Evolutionary conservation across 2,113 vertebrate genomes (phyloP), one percentile per base, ranked within the genome.

Genomic region (Pongo abelii): DNA sequence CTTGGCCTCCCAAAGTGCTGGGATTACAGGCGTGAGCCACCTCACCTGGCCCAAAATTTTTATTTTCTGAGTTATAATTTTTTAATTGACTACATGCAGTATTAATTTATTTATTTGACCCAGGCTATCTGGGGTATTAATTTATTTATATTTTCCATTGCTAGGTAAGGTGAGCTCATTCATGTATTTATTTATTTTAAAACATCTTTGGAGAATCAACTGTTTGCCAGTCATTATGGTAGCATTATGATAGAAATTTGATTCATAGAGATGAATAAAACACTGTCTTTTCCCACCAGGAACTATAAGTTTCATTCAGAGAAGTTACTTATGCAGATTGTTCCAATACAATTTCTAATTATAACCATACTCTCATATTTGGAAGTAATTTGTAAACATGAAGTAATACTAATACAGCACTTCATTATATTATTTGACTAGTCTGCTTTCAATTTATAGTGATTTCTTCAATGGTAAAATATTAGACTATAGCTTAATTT

Each of bases 371-470:
- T 90, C 6, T 84, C 20, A 40, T 48, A 14, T 23, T 35, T 59
- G 38, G 57, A 95, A 91, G 86, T 69, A 8, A 48, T 91, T 95
- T 87, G 25, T 48, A 61, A 95, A 40, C 2, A 86, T 84, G 57
- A 90, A 94, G n/a, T 90, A 79, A 50, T 92, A 50, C 4, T 27
- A 6, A 75, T 61, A 18, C 4, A 67, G 67, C n/a, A 77, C 81
- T 95, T 96, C 22, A 18, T 91, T n/a, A 50, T 83, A 23, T 55
- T 79, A 46, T 90, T 87, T 89, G 59, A 20, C 16, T 94, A 88
- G 17, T 12, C 20, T 61, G 6, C 10, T 93, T 86, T 77, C 38
- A 61, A 3, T 50, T 88, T 69, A 64, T 23, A 69, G 57, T 87
- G 16, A 57, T 93, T 93, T 97, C 14, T 67, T 74, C 11, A 74